Conservation (phyloP, 2,888 invertebrate genomes). For the Himalopsyche anomala region DNA sequence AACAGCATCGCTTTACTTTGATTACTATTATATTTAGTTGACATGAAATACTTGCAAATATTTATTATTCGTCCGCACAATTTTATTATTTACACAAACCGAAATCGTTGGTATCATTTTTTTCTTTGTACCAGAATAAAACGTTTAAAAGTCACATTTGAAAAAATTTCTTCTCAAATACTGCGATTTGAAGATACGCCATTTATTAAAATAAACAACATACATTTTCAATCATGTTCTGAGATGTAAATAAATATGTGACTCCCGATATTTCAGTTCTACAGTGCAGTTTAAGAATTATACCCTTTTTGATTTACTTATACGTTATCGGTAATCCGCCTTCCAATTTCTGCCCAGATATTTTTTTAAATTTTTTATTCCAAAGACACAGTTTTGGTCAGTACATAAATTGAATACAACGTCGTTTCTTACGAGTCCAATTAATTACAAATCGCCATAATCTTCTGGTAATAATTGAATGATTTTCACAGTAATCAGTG, state of each 20-base stretch:
- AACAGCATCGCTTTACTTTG: slow-evolving; percentile 14
- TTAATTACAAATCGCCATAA: not conserved
- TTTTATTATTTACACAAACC: too few species aligned
- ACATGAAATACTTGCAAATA: not conserved
- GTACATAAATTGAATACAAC: slow-evolving; percentile 50
- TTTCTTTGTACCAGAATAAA: too few species aligned
- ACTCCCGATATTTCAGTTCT: too few species aligned
- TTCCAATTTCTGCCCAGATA: slow-evolving; percentile 42
- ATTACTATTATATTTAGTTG: not conserved
- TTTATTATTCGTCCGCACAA: not conserved
- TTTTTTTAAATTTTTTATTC: slow-evolving; percentile 39
- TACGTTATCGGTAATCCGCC: not conserved
- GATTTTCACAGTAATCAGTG: not conserved
- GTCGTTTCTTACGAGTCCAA: not conserved
- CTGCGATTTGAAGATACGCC: too few species aligned
- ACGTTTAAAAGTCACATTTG: too few species aligned
- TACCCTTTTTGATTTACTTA: too few species aligned
- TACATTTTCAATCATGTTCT: too few species aligned
- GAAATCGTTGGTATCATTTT: too few species aligned
- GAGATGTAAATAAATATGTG: too few species aligned
- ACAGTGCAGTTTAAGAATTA: too few species aligned
- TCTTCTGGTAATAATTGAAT: slow-evolving; percentile 13
- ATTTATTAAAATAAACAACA: too few species aligned
- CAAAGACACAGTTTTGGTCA: slow-evolving; percentile 62
- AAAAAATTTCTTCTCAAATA: too few species aligned